Conservation (phyloP, 2,797 vertebrate species). For the Urophycis tenuis region DNA sequence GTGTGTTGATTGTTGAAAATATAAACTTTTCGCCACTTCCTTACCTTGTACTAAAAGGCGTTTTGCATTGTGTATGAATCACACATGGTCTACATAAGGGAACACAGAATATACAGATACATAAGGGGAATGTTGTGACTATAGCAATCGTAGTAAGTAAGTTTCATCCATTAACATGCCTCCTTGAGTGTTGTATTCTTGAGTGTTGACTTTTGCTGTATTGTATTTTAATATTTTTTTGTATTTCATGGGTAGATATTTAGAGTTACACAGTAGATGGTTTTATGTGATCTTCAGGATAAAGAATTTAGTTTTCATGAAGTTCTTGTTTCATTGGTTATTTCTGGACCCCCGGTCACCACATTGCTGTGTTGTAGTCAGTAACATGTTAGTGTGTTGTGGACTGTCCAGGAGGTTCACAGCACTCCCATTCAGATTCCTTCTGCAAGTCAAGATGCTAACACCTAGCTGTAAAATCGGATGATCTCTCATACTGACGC, state of each 20-base stretch:
- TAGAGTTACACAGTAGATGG: background rate
- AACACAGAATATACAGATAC: constrained; percentile 13
- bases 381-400: background rate
- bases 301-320: background rate
- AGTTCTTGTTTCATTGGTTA: background rate
- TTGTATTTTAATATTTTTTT: constrained; percentile 29
- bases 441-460: background rate
- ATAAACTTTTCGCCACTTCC: background rate
- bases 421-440: background rate
- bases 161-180: constrained; percentile 11
- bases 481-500: background rate
- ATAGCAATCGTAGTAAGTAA: constrained; percentile 33
- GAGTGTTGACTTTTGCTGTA: constrained; percentile 36
- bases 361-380: background rate
- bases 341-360: background rate
- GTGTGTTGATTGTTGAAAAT: background rate
- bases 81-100: constrained; percentile 16
- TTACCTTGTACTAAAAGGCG: background rate
- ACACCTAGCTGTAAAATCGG: background rate
- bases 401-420: background rate
- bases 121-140: background rate
- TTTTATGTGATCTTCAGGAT: background rate
- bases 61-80: constrained; percentile 12
- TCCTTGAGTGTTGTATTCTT: constrained; percentile 23
- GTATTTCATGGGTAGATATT: background rate